Conservation (phyloP, 2,888 invertebrate genomes). For the Buathra laborator region DNA sequence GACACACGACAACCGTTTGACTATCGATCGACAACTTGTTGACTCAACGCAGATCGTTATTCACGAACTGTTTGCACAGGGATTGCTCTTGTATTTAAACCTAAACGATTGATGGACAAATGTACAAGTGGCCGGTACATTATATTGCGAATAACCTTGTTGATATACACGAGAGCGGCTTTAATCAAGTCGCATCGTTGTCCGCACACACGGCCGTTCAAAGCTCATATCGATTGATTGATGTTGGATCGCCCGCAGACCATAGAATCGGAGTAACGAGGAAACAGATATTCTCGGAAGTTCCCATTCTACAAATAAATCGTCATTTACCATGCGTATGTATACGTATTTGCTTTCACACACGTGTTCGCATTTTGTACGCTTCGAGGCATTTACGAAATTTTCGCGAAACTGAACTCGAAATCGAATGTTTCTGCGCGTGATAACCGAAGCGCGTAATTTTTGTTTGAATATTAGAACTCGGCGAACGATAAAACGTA, state of each 20-base stretch:
- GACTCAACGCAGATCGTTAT: background rate
- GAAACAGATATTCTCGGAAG: background rate
- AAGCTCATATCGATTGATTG: slow-evolving; percentile 20
- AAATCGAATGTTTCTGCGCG: background rate
- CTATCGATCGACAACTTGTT: slow-evolving; percentile 17
- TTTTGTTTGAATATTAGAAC: too few relatives aligned
- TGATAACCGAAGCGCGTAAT: too few relatives aligned
- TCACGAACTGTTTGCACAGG: background rate
- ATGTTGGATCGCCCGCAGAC: background rate
- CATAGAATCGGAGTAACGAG: background rate
- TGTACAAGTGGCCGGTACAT: slow-evolving; percentile 1
- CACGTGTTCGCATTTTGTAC: too few relatives aligned
- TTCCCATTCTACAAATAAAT: background rate
- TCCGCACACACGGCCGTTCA: background rate
- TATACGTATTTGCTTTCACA: background rate
- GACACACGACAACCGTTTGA: background rate
- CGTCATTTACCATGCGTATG: background rate
- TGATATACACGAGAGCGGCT: background rate
- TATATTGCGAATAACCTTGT: slow-evolving; percentile 13
- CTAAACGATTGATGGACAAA: background rate
- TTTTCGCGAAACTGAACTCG: background rate
- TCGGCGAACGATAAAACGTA: too few relatives aligned
- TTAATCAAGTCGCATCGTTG: slow-evolving; percentile 25
- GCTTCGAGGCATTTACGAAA: background rate
- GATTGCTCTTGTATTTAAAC: background rate